Evolutionary conservation across 2,113 vertebrate species (phyloP).

Genomic region (Cepphus grylle): DNA sequence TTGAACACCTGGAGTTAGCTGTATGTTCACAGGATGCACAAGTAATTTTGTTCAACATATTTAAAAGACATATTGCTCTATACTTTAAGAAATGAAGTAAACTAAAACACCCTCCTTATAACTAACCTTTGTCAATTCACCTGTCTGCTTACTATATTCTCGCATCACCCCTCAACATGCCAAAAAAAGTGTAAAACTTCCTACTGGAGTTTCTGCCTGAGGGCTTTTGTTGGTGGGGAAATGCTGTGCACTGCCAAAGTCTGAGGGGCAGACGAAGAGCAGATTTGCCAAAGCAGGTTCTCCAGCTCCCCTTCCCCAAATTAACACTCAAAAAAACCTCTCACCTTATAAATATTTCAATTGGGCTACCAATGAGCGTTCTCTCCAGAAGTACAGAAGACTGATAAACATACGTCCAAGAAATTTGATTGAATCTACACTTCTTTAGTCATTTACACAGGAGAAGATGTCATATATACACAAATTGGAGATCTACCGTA

Average conservation of each 20-base stretch:
- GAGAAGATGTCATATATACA: not conserved
- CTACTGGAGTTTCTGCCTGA: not conserved
- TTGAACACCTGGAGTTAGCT: not conserved
- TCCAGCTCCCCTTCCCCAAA: not conserved
- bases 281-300: not conserved
- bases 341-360: not conserved
- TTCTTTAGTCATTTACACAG: not conserved
- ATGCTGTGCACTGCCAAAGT: not conserved
- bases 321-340: not conserved
- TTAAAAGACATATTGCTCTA: not conserved
- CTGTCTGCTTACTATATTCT: not conserved
- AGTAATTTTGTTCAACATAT: not conserved
- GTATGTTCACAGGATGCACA: not conserved
- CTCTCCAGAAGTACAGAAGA: not conserved
- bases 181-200: not conserved
- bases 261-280: not conserved
- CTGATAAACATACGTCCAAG: not conserved
- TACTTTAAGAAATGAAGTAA: not conserved
- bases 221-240: not conserved
- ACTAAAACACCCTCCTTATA: not conserved
- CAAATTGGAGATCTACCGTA: accelerated
- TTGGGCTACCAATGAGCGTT: not conserved
- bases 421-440: not conserved
- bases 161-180: not conserved
- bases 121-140: not conserved